A percentile compares a stretch with the other conserved stretches of the same genome.
Conservation (phyloP, 2,888 invertebrate species). For the Acanthopleura granulata region DNA sequence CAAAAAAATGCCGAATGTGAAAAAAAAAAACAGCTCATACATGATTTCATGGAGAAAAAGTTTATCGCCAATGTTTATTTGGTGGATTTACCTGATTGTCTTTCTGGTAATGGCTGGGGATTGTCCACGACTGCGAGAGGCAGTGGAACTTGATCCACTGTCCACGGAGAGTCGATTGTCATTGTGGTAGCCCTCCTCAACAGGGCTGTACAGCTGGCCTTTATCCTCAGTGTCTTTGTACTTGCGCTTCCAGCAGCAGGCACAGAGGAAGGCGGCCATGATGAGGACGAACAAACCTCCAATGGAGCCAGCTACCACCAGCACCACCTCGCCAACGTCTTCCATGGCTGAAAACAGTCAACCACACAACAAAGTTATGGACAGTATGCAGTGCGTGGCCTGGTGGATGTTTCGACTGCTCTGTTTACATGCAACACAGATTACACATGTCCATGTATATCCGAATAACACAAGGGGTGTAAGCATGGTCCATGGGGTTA, state of each 20-base stretch:
- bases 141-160: neutral
- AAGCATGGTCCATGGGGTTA: too few species aligned
- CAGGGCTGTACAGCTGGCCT: neutral
- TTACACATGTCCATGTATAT: too few species aligned
- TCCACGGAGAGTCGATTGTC: neutral
- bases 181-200: neutral
- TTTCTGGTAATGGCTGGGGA: constrained; percentile 24
- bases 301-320: neutral
- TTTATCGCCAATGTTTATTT: too few species aligned
- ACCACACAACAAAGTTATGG: too few species aligned
- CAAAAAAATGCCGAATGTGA: too few species aligned
- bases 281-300: constrained; percentile 13
- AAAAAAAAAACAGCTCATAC: too few species aligned
- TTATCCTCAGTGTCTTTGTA: neutral
- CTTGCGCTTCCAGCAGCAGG: constrained; percentile 22
- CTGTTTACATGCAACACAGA: too few species aligned
- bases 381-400: too few species aligned
- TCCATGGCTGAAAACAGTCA: constrained; percentile 22
- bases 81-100: constrained; percentile 21
- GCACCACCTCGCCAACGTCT: constrained; percentile 13
- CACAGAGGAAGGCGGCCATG: constrained; percentile 21
- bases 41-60: too few species aligned
- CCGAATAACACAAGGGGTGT: too few species aligned
- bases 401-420: too few species aligned
- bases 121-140: neutral